Percentiles rank a stretch among this genome's conserved stretches.
Evolutionary conservation across 2,888 invertebrate species (phyloP).

Genomic region (Panorpa germanica): DNA sequence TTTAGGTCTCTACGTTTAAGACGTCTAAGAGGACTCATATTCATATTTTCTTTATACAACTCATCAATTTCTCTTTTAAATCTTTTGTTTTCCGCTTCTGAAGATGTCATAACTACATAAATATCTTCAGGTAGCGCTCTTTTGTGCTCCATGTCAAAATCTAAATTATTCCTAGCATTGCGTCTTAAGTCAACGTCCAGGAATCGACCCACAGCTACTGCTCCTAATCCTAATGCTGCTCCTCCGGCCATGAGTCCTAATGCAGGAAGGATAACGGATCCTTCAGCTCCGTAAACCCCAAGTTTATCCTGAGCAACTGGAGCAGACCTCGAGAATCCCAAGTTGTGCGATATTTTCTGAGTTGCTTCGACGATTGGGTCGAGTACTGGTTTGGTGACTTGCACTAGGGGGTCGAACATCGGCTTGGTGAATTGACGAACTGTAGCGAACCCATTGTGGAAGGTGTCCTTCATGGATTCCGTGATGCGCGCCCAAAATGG

Average conservation of each 20-base stretch:
- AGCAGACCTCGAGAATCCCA: conserved; percentile 36
- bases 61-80: background rate
- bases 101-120: conserved; percentile 25
- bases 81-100: conserved; percentile 8
- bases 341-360: conserved; percentile 58
- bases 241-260: conserved; percentile 65
- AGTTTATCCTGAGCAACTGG: conserved; percentile 41
- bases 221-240: conserved; percentile 62
- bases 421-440: conserved; percentile 30
- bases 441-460: conserved; percentile 48
- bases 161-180: conserved; percentile 18
- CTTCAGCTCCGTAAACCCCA: conserved; percentile 32
- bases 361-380: conserved; percentile 62
- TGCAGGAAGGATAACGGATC: conserved; percentile 51
- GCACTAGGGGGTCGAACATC: conserved; percentile 27
- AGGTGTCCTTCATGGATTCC: conserved; percentile 50
- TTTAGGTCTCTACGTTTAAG: too few species aligned
- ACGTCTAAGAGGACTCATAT: too few species aligned
- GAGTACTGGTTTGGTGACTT: conserved; percentile 41
- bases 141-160: conserved; percentile 33
- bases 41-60: too few species aligned
- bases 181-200: conserved; percentile 35
- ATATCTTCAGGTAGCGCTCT: conserved; percentile 32
- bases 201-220: conserved; percentile 56
- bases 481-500: conserved; percentile 57